A percentile compares a stretch with the other conserved stretches of the same genome.
These are phyloP conservation scores for Caenorhabditis tropicalis DNA, from an alignment of 1,140 invertebrate species.

Conservation along the genomic window DNA sequence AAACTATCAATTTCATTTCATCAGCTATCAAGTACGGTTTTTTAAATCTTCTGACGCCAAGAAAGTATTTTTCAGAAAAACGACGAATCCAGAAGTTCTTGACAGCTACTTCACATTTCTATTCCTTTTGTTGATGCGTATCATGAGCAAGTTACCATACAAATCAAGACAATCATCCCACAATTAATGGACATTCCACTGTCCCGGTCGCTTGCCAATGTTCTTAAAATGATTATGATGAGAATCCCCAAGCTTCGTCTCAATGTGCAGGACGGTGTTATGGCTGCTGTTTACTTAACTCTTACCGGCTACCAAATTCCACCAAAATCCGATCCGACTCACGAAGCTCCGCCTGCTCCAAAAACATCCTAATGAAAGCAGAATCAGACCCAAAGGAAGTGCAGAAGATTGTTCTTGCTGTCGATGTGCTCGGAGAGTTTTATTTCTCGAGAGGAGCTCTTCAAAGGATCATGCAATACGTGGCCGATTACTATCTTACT, in stretches of 20 bases:
- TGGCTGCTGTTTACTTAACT: slow-evolving; percentile 58
- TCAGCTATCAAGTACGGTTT: neutral
- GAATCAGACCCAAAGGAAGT: neutral
- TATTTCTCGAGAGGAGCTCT: slow-evolving; percentile 83
- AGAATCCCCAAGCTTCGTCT: slow-evolving; percentile 86
- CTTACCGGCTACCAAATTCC: slow-evolving; percentile 25
- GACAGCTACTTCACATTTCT: slow-evolving; percentile 40
- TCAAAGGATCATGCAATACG: slow-evolving; percentile 69
- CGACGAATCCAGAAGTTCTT: neutral
- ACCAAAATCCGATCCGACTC: neutral
- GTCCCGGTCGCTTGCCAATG: slow-evolving; percentile 50
- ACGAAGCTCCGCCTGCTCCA: neutral
- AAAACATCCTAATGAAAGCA: neutral
- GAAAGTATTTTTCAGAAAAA: neutral
- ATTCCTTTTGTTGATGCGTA: slow-evolving; percentile 28
- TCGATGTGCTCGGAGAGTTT: slow-evolving; percentile 91
- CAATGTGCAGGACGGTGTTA: slow-evolving; percentile 88
- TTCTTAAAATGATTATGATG: slow-evolving; percentile 82
- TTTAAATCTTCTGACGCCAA: too few species aligned
- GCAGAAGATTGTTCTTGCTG: slow-evolving; percentile 81
- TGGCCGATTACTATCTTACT: slow-evolving; percentile 81
- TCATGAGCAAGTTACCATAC: neutral
- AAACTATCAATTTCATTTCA: neutral
- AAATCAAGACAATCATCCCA: slow-evolving; percentile 37
- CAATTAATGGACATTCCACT: slow-evolving; percentile 22